These are phyloP conservation scores for Pteropus alecto DNA, from an alignment of 2,113 vertebrate species.

Conservation along the genomic window DNA sequence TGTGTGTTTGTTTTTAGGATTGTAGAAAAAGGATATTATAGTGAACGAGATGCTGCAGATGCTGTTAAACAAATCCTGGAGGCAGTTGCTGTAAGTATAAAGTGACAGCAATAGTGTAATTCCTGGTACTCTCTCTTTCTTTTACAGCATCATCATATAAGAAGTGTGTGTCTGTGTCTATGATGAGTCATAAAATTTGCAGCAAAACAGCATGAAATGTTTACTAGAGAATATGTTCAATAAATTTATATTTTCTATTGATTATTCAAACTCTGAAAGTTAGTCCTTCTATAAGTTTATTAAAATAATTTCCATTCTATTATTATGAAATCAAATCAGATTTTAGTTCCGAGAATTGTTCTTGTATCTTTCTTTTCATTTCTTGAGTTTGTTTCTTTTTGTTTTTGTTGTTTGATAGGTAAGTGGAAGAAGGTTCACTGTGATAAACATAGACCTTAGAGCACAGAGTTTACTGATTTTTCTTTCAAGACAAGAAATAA, in stretches of 20 bases:
- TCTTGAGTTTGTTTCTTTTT: background rate
- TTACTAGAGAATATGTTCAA: background rate
- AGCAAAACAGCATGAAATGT: background rate
- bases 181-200: background rate
- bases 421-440: background rate
- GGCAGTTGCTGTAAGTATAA: slow-evolving; percentile 90
- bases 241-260: background rate
- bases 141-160: background rate
- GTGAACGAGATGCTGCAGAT: slow-evolving; percentile 91
- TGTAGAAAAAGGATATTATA: slow-evolving; percentile 93
- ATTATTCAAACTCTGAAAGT: background rate
- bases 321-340: background rate
- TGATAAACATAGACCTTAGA: background rate
- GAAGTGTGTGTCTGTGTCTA: background rate
- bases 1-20: slow-evolving; percentile 81
- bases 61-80: slow-evolving; percentile 92
- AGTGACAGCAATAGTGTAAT: background rate
- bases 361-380: background rate
- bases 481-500: slow-evolving; percentile 25
- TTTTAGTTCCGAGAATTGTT: background rate
- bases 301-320: background rate
- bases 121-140: slow-evolving; percentile 22
- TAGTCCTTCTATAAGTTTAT: background rate
- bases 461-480: background rate
- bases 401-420: background rate